A percentile compares a stretch with the other conserved stretches of the same genome.
phyloP scores from a whole-genome alignment of 2,888 invertebrate genomes.

The Limnephilus lunatus region DNA sequence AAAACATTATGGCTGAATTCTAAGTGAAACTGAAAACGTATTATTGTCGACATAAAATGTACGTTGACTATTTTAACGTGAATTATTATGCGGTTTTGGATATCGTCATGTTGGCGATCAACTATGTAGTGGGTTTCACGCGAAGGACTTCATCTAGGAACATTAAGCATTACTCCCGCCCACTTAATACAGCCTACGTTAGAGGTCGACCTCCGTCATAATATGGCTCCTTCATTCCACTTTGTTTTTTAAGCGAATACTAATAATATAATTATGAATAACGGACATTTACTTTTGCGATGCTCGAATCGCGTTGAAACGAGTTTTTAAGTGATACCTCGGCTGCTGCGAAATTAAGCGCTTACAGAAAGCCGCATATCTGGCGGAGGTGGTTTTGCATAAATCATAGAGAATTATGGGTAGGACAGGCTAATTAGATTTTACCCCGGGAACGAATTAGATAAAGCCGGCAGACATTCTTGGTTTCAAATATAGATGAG shows the following conservation, averaged over 20 bases:
- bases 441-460: not conserved
- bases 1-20: not conserved
- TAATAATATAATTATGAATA: constrained; percentile 30
- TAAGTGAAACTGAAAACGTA: not conserved
- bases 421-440: constrained; percentile 21
- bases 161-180: constrained; percentile 40
- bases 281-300: constrained; percentile 31
- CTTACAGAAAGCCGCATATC: constrained; percentile 25
- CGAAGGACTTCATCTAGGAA: constrained; percentile 50
- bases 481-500: not conserved
- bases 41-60: not conserved
- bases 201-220: constrained; percentile 45
- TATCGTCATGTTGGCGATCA: constrained; percentile 22
- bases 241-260: not conserved
- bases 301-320: constrained; percentile 29
- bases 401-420: constrained; percentile 34
- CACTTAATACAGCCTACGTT: constrained; percentile 31
- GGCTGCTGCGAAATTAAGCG: constrained; percentile 14
- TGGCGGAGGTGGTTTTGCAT: constrained; percentile 37
- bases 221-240: constrained; percentile 31
- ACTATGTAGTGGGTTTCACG: constrained; percentile 31
- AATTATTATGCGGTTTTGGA: not conserved
- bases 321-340: constrained; percentile 13
- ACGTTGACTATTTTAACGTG: not conserved
- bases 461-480: not conserved